phyloP scores from a whole-genome alignment of 2,888 invertebrate species.

The Chaetogeoica ovagalla region DNA sequence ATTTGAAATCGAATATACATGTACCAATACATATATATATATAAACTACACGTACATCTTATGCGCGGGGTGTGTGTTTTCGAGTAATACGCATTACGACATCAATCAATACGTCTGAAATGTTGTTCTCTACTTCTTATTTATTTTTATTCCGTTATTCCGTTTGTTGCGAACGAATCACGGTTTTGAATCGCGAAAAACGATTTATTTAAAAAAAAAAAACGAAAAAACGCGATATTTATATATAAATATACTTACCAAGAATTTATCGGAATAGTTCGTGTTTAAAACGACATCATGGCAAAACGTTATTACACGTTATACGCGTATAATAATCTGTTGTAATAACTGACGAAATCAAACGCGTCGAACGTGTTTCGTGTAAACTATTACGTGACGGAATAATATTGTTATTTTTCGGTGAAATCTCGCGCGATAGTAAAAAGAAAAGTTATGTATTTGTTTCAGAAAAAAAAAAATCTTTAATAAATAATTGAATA shows the following conservation, averaged over 20 bases:
- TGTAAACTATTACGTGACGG: too few species aligned
- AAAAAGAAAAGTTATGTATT: too few species aligned
- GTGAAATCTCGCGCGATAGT: too few species aligned
- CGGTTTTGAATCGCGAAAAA: not conserved
- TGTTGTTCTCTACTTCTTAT: conserved; percentile 24
- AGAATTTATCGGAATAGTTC: not conserved
- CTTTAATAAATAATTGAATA: too few species aligned
- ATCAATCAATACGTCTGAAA: conserved; percentile 43
- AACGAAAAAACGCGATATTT: not conserved
- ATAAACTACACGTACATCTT: too few species aligned
- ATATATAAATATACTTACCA: not conserved
- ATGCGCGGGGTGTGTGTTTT: not conserved
- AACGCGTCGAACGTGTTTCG: too few species aligned
- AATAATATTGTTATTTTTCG: too few species aligned
- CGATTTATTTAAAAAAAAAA: not conserved
- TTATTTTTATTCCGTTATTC: conserved; percentile 25
- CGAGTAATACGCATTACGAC: conserved; percentile 2
- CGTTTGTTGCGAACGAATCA: conserved; percentile 2
- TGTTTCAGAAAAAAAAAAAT: too few species aligned
- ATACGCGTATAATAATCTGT: too few species aligned
- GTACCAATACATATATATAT: not conserved
- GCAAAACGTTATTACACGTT: too few species aligned
- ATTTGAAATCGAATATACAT: conserved; percentile 23
- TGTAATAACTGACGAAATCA: too few species aligned
- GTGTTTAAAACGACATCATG: not conserved